Evolutionary conservation across 2,888 invertebrate species (phyloP).

Genomic region (Argyra leucocephala): DNA sequence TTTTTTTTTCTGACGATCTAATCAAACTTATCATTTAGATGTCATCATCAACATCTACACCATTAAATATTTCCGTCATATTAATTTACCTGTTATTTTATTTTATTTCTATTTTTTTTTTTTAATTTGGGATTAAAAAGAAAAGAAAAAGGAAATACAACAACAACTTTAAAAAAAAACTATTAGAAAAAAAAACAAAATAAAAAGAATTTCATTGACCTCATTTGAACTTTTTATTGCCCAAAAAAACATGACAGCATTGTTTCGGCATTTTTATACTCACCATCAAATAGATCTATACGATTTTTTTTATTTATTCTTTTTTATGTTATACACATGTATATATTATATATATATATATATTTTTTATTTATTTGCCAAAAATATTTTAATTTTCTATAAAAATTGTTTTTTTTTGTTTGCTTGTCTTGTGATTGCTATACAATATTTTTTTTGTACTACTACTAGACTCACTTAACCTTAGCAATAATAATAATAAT

Average conservation of each 20-base stretch:
- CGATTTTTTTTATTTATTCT: neutral
- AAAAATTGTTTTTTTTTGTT: too few relatives aligned
- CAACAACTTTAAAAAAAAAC: too few relatives aligned
- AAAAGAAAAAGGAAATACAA: neutral
- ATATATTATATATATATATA: neutral
- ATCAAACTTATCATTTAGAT: too few relatives aligned
- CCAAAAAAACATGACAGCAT: neutral
- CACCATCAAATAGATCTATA: neutral
- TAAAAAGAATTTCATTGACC: neutral
- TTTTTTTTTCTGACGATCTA: too few relatives aligned
- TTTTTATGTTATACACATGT: neutral
- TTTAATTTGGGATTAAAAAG: neutral
- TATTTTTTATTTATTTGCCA: neutral
- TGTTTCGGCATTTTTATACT: neutral
- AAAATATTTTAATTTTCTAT: neutral
- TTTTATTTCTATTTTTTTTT: neutral
- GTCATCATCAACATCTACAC: too few relatives aligned
- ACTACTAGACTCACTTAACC: too few relatives aligned
- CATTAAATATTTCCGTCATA: too few relatives aligned
- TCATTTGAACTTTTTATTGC: slow-evolving; percentile 6
- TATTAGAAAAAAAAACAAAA: neutral
- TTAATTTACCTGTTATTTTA: neutral
- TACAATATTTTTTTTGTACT: too few relatives aligned
- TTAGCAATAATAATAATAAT: too few relatives aligned
- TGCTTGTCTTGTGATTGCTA: too few relatives aligned